phyloP scores from a whole-genome alignment of 2,797 vertebrate genomes.

The Argyrosomus regius region DNA sequence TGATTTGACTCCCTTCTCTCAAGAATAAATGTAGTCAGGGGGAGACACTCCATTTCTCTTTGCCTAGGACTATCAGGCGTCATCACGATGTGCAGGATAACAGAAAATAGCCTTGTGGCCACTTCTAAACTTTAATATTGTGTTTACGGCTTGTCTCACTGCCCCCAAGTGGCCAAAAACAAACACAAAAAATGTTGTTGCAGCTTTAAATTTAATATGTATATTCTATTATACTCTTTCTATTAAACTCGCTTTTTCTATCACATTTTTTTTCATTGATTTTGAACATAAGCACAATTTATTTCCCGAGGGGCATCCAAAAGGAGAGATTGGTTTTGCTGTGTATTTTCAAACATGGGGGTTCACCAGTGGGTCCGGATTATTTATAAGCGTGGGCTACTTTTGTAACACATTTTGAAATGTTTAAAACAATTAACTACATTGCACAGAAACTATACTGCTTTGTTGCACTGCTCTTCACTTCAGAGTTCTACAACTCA shows the following conservation, averaged over 20 bases:
- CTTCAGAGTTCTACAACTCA: neutral
- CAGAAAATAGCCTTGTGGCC: neutral
- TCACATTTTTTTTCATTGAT: no score
- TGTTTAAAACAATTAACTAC: neutral
- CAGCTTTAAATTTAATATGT: neutral
- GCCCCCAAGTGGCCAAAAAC: neutral
- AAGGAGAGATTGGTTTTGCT: no score
- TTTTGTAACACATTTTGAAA: neutral
- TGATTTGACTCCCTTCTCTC: neutral
- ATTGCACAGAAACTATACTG: neutral
- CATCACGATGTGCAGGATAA: neutral
- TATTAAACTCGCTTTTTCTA: neutral
- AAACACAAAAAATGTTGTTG: neutral
- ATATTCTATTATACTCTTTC: neutral
- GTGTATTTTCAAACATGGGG: no score
- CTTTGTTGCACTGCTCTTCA: neutral
- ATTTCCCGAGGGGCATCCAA: no score
- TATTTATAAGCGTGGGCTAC: no score
- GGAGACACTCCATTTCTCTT: constrained; percentile 1
- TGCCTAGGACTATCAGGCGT: neutral
- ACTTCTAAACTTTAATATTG: no score
- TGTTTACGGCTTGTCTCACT: neutral
- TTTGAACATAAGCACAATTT: no score
- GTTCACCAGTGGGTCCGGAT: neutral
- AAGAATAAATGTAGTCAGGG: neutral